Conservation (phyloP, 2,888 invertebrate genomes). For the Heliconius hortense region DNA sequence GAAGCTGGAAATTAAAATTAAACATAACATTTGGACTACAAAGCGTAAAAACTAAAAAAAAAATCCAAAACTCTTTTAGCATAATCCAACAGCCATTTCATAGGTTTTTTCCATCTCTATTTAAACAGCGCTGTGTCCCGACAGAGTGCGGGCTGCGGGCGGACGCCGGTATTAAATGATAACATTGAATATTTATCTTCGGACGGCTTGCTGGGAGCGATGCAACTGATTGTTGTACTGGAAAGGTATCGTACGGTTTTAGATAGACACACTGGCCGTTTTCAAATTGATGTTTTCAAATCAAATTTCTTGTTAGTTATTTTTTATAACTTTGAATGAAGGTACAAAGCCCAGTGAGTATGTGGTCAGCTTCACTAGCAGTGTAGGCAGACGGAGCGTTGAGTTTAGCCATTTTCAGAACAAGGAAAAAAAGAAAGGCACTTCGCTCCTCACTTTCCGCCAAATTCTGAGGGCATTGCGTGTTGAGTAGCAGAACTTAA, state of each 20-base stretch:
- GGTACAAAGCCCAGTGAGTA: too few relatives aligned
- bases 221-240: constrained; percentile 3
- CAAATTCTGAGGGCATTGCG: too few relatives aligned
- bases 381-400: too few relatives aligned
- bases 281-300: neutral
- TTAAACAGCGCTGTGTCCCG: constrained; percentile 35
- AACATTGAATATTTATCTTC: constrained; percentile 74
- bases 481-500: too few relatives aligned
- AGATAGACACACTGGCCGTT: neutral
- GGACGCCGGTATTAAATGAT: constrained; percentile 70
- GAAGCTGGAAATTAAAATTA: neutral
- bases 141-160: constrained; percentile 34
- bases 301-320: neutral
- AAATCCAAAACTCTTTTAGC: neutral
- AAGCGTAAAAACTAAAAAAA: neutral
- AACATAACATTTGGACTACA: neutral
- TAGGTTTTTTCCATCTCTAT: constrained; percentile 36
- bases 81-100: constrained; percentile 14
- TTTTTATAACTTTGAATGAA: neutral
- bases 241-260: neutral
- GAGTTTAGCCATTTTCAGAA: too few relatives aligned
- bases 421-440: too few relatives aligned
- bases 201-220: constrained; percentile 28
- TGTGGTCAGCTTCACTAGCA: too few relatives aligned
- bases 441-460: too few relatives aligned